A percentile compares a stretch with the other conserved stretches of the same genome.
These are phyloP conservation scores for Psylliodes chrysocephalus DNA, from an alignment of 2,888 invertebrate species.

Conservation along the genomic window DNA sequence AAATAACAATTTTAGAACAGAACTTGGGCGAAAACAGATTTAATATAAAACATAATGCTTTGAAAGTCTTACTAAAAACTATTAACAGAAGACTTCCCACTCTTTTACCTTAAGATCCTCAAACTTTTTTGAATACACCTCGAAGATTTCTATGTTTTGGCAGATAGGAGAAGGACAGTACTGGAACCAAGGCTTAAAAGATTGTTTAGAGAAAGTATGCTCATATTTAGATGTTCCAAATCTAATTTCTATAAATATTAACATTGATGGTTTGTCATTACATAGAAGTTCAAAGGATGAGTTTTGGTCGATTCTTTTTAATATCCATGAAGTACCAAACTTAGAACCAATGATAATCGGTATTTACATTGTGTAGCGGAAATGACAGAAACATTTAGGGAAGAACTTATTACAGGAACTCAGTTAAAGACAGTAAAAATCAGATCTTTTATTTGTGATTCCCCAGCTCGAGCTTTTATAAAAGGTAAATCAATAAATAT, in stretches of 20 bases:
- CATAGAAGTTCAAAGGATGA: constrained; percentile 25
- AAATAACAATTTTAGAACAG: no score
- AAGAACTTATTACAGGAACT: constrained; percentile 19
- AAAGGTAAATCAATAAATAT: constrained; percentile 33
- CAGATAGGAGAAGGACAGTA: constrained; percentile 5
- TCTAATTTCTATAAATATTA: constrained; percentile 12
- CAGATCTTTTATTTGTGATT: constrained; percentile 42
- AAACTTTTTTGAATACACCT: no score
- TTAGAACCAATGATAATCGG: constrained; percentile 21
- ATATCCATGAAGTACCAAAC: constrained; percentile 18
- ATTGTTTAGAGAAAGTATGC: no score
- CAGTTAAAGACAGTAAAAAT: constrained; percentile 20
- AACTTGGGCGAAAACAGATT: no score
- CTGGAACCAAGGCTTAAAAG: constrained; percentile 14
- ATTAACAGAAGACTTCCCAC: no score
- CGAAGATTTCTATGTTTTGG: constrained; percentile 2
- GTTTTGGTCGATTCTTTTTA: constrained; percentile 32
- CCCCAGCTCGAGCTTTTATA: constrained; percentile 42
- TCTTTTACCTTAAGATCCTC: no score
- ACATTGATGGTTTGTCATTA: constrained; percentile 18
- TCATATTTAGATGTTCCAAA: no score
- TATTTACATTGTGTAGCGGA: constrained; percentile 35
- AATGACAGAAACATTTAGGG: constrained; percentile 24
- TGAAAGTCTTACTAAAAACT: no score
- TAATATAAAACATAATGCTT: no score